A percentile compares a stretch with the other conserved stretches of the same genome.
phyloP scores from a whole-genome alignment of 2,113 vertebrate species.

The Chinchilla lanigera region DNA sequence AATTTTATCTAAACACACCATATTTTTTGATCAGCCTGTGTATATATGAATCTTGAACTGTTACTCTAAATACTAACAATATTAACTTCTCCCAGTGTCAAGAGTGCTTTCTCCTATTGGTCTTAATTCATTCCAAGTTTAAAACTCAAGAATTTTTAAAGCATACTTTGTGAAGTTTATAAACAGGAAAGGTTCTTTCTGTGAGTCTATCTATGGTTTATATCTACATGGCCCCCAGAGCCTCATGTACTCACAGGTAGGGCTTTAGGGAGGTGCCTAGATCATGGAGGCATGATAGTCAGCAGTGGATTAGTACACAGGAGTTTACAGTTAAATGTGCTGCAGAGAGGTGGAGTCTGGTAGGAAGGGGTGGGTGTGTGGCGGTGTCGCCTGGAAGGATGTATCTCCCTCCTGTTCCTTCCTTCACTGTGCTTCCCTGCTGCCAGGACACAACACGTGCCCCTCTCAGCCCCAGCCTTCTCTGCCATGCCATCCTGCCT shows the following conservation, averaged over 20 bases:
- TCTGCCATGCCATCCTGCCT: neutral
- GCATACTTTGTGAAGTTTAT: neutral
- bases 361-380: neutral
- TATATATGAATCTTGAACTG: conserved; percentile 3
- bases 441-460: neutral
- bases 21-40: neutral
- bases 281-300: neutral
- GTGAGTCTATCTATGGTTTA: neutral
- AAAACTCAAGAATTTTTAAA: neutral
- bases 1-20: neutral
- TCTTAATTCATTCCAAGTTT: conserved; percentile 17
- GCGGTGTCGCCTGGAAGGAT: neutral
- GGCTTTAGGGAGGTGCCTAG: neutral
- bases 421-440: neutral
- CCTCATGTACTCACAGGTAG: neutral
- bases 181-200: neutral
- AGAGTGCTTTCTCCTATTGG: neutral
- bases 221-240: neutral
- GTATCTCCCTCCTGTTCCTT: neutral
- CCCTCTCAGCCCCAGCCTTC: neutral
- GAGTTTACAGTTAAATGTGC: neutral
- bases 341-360: neutral
- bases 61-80: conserved; percentile 34
- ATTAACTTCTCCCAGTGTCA: neutral
- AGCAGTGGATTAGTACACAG: neutral